Evolutionary conservation across 2,113 vertebrate genomes (phyloP).

Genomic region (Uria aalge): DNA sequence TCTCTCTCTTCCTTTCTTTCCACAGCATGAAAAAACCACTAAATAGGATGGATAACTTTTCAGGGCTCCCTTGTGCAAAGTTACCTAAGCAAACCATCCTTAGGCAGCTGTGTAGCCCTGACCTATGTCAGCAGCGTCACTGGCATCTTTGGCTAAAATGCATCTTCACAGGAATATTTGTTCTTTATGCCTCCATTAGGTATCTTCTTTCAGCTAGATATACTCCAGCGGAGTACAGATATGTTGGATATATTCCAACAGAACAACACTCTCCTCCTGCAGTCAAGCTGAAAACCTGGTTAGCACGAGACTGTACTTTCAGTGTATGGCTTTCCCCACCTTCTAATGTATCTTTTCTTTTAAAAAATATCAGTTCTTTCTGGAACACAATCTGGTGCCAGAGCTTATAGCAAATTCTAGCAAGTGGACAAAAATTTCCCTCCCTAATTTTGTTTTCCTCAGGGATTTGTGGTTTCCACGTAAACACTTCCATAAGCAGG

Average conservation of each 20-base stretch:
- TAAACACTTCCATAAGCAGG: constrained; percentile 20
- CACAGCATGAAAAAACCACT: not conserved
- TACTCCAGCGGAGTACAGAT: not conserved
- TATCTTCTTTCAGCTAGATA: not conserved
- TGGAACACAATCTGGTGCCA: not conserved
- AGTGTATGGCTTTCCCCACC: not conserved
- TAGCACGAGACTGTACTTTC: not conserved
- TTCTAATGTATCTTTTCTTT: not conserved
- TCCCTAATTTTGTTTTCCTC: constrained; percentile 30
- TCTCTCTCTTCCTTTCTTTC: not conserved
- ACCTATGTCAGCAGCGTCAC: not conserved
- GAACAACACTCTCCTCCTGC: not conserved
- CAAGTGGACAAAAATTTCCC: constrained; percentile 26
- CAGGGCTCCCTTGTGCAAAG: not conserved
- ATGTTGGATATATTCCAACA: not conserved
- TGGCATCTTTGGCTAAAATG: not conserved
- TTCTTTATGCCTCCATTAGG: not conserved
- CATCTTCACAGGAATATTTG: not conserved
- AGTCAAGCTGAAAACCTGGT: not conserved
- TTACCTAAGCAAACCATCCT: not conserved
- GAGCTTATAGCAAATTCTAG: constrained; percentile 42
- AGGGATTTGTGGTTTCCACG: constrained; percentile 47
- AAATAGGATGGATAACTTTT: not conserved
- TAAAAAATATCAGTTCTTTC: not conserved
- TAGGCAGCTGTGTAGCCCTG: not conserved